A percentile compares a stretch with the other conserved stretches of the same genome.
Evolutionary conservation across 2,888 invertebrate species (phyloP).

Genomic region (Perizoma affinitatum): DNA sequence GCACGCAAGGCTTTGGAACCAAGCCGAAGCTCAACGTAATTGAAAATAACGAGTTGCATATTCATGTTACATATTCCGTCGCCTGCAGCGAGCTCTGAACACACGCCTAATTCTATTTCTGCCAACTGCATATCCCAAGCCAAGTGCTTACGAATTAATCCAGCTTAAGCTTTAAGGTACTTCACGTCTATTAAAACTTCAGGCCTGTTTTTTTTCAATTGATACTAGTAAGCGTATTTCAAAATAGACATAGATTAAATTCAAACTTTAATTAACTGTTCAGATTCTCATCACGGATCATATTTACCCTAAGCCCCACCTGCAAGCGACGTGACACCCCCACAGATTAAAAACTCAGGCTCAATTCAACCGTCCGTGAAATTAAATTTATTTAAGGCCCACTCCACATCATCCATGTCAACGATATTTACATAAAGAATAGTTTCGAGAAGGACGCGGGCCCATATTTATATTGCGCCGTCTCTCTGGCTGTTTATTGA

Average conservation of each 20-base stretch:
- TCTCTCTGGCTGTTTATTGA: slow-evolving; percentile 75
- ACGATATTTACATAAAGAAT: slow-evolving; percentile 79
- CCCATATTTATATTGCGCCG: slow-evolving; percentile 74
- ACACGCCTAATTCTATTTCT: slow-evolving; percentile 36
- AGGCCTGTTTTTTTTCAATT: slow-evolving; percentile 8
- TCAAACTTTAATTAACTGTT: slow-evolving; percentile 56
- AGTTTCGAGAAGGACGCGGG: slow-evolving; percentile 72
- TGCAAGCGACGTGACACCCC: slow-evolving; percentile 60
- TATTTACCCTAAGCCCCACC: slow-evolving; percentile 58
- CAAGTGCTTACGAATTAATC: slow-evolving; percentile 33
- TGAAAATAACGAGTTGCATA: slow-evolving; percentile 76
- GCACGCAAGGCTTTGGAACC: slow-evolving; percentile 51
- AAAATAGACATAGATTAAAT: slow-evolving; percentile 32
- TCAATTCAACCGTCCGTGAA: slow-evolving; percentile 64
- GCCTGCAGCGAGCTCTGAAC: slow-evolving; percentile 28
- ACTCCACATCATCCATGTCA: slow-evolving; percentile 74
- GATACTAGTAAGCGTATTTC: slow-evolving; percentile 11
- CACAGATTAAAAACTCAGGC: slow-evolving; percentile 67
- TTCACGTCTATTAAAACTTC: slow-evolving; percentile 28
- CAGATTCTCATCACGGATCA: slow-evolving; percentile 61
- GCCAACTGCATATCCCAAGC: slow-evolving; percentile 26
- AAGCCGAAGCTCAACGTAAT: slow-evolving; percentile 62
- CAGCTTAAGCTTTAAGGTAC: slow-evolving; percentile 19
- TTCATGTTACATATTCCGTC: slow-evolving; percentile 55
- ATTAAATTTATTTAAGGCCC: slow-evolving; percentile 81